Evolutionary conservation across 2,113 vertebrate species (phyloP).

Genomic region (Connochaetes taurinus): DNA sequence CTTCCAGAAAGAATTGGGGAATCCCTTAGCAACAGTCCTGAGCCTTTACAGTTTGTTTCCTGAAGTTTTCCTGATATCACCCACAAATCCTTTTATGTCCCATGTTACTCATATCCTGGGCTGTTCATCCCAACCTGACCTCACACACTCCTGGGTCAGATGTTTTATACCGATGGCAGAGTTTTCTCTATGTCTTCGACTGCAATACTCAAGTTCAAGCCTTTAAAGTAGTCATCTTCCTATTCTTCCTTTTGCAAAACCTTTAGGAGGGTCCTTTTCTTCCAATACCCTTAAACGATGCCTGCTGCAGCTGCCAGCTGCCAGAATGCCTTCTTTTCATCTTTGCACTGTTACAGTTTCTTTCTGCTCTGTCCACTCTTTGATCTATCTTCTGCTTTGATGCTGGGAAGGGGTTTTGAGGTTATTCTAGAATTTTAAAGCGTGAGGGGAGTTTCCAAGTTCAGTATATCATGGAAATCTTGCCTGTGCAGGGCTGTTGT

Average conservation of each 20-base stretch:
- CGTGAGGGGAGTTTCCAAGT: slow-evolving; percentile 1
- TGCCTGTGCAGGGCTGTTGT: not conserved
- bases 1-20: not conserved
- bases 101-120: not conserved
- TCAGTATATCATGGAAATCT: not conserved
- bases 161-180: not conserved
- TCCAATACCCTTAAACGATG: not conserved
- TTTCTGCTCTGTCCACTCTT: slow-evolving; percentile 30
- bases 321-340: slow-evolving; percentile 26
- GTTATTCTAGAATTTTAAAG: slow-evolving; percentile 41
- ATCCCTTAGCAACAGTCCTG: not conserved
- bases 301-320: not conserved
- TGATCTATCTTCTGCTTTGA: slow-evolving; percentile 31
- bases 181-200: not conserved
- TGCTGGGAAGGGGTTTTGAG: not conserved
- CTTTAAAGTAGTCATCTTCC: not conserved
- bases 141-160: not conserved
- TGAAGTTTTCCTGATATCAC: not conserved
- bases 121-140: not conserved
- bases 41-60: not conserved
- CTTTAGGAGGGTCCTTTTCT: slow-evolving; percentile 13
- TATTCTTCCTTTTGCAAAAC: not conserved
- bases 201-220: not conserved
- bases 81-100: fast-evolving
- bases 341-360: not conserved